Evolutionary conservation across 2,113 vertebrate species (phyloP).

Genomic region (Crocuta crocuta): DNA sequence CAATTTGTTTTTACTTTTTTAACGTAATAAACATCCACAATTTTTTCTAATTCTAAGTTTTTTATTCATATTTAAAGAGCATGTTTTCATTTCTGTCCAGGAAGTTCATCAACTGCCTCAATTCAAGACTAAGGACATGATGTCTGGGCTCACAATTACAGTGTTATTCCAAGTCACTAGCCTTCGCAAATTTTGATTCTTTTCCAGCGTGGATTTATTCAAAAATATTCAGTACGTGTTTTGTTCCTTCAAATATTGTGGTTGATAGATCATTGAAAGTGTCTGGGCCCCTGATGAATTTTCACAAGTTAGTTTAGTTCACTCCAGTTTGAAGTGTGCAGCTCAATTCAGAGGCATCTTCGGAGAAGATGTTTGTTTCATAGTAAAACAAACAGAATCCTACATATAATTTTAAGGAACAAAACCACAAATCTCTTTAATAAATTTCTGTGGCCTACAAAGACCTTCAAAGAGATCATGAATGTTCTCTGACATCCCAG

Average conservation of each 20-base stretch:
- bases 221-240: background rate
- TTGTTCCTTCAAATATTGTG: background rate
- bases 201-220: constrained; percentile 25
- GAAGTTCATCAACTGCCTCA: background rate
- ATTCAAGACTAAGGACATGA: background rate
- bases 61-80: background rate
- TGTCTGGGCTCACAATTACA: background rate
- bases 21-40: background rate
- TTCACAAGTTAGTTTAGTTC: background rate
- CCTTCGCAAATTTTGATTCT: background rate
- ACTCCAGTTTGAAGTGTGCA: background rate
- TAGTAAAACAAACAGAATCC: background rate
- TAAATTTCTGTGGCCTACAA: background rate
- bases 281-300: background rate
- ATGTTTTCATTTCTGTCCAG: background rate
- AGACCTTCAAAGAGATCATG: background rate
- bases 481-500: background rate
- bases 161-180: background rate
- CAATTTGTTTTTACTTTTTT: background rate
- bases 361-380: background rate
- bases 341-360: background rate
- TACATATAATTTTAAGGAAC: background rate
- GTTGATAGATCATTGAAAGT: background rate
- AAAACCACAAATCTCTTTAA: background rate
- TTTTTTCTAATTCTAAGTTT: background rate